Percentiles rank a stretch among this genome's conserved stretches.
These are phyloP conservation scores for Drosophila percnosoma DNA, from an alignment of 2,888 invertebrate genomes.

Conservation along the genomic window DNA sequence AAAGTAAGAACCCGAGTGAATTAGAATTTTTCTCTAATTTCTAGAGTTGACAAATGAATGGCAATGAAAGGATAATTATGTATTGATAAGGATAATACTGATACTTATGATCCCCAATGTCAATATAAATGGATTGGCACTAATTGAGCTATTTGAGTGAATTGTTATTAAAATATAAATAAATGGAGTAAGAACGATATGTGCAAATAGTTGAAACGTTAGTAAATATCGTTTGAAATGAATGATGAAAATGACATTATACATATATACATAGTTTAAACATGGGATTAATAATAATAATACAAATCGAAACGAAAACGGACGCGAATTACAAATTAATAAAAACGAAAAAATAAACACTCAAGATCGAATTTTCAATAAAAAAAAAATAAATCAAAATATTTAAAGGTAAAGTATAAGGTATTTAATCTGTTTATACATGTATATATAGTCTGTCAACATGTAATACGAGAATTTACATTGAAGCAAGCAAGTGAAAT, in stretches of 20 bases:
- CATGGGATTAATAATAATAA: slow-evolving; percentile 75
- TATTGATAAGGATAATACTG: slow-evolving; percentile 54
- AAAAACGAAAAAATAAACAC: slow-evolving; percentile 60
- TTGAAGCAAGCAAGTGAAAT: slow-evolving; percentile 15
- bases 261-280: slow-evolving; percentile 80
- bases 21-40: slow-evolving; percentile 80
- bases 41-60: slow-evolving; percentile 58
- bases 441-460: neutral
- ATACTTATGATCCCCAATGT: slow-evolving; percentile 76
- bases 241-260: slow-evolving; percentile 74
- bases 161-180: slow-evolving; percentile 79
- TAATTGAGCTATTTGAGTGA: slow-evolving; percentile 79
- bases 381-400: slow-evolving; percentile 20
- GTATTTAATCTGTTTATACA: neutral
- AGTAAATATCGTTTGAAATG: slow-evolving; percentile 72
- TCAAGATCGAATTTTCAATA: slow-evolving; percentile 51
- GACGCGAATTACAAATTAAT: slow-evolving; percentile 62
- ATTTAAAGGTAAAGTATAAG: slow-evolving; percentile 11
- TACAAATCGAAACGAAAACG: slow-evolving; percentile 53
- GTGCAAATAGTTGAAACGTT: slow-evolving; percentile 65
- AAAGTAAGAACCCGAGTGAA: slow-evolving; percentile 58
- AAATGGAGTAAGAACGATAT: slow-evolving; percentile 69
- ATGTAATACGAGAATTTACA: slow-evolving; percentile 18
- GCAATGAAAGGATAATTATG: slow-evolving; percentile 45
- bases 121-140: slow-evolving; percentile 71